Evolutionary conservation across 2,888 invertebrate genomes (phyloP).

Genomic region (Hydropsyche betteni): DNA sequence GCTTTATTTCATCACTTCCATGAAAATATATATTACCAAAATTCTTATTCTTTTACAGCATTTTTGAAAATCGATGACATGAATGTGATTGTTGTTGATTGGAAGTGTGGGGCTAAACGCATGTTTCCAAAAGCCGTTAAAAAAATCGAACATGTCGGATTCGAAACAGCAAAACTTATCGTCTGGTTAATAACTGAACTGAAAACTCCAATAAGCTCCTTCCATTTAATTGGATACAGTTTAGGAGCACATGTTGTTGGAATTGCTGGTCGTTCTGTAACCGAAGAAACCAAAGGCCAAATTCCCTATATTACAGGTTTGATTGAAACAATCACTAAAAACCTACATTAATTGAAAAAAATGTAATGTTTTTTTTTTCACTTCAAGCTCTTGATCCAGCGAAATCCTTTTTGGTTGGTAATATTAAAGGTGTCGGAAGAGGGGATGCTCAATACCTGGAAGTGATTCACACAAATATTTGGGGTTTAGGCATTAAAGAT

Average conservation of each 20-base stretch:
- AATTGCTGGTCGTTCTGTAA: slow-evolving; percentile 39
- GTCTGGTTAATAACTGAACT: slow-evolving; percentile 47
- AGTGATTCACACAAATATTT: slow-evolving; percentile 37
- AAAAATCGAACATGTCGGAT: slow-evolving; percentile 37
- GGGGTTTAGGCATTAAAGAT: slow-evolving; percentile 30
- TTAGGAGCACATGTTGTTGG: slow-evolving; percentile 48
- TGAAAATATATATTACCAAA: background rate
- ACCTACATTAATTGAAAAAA: too few relatives aligned
- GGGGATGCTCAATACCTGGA: slow-evolving; percentile 38
- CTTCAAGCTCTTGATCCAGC: slow-evolving; percentile 37
- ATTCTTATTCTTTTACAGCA: background rate
- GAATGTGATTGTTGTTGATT: slow-evolving; percentile 46
- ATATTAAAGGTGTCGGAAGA: background rate
- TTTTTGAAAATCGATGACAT: slow-evolving; percentile 34
- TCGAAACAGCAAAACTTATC: slow-evolving; percentile 33
- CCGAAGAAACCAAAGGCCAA: slow-evolving; percentile 40
- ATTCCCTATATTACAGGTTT: slow-evolving; percentile 46
- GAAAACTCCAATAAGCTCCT: slow-evolving; percentile 6
- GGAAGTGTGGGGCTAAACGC: slow-evolving; percentile 40
- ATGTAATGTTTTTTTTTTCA: background rate
- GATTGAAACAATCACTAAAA: background rate
- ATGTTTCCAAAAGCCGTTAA: slow-evolving; percentile 38
- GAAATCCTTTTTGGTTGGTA: slow-evolving; percentile 20
- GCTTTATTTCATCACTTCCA: background rate
- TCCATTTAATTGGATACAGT: slow-evolving; percentile 49